Evolutionary conservation across 2,113 vertebrate genomes (phyloP).

Genomic region (Oreocharis arfaki): DNA sequence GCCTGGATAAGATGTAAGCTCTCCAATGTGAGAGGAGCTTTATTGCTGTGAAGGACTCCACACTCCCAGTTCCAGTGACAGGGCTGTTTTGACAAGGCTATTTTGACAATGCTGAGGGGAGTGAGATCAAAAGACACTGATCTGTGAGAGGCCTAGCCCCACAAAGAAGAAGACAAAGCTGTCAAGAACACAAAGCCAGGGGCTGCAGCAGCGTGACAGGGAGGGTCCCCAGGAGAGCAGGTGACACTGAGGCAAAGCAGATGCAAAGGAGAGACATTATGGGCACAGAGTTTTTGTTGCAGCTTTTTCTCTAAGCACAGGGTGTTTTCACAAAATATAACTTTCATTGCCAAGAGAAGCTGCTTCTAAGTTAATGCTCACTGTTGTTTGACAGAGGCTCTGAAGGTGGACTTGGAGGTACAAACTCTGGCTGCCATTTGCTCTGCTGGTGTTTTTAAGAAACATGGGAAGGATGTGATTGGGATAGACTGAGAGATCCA

Average conservation of each 20-base stretch:
- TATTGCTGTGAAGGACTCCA: background rate
- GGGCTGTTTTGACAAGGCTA: conserved; percentile 29
- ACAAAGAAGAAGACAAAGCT: conserved; percentile 14
- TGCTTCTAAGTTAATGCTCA: background rate
- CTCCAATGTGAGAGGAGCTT: background rate
- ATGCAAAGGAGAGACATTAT: background rate
- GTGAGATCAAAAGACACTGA: conserved; percentile 23
- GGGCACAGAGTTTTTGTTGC: background rate
- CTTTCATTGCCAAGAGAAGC: background rate
- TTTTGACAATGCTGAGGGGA: conserved; percentile 5
- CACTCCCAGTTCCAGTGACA: background rate
- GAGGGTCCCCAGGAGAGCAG: background rate
- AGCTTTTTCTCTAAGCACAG: background rate
- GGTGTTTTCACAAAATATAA: background rate
- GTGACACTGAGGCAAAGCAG: background rate
- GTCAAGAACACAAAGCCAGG: background rate
- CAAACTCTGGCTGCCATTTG: background rate
- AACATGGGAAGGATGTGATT: background rate
- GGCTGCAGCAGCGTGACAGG: background rate
- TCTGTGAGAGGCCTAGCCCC: conserved; percentile 6
- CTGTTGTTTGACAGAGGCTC: background rate
- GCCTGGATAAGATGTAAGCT: background rate
- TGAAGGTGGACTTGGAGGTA: background rate
- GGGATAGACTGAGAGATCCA: background rate
- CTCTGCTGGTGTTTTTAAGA: background rate